Evolutionary conservation across 2,113 vertebrate genomes (phyloP), one percentile per base, ranked within the genome.

Genomic region (Sylvilagus bachmani): DNA sequence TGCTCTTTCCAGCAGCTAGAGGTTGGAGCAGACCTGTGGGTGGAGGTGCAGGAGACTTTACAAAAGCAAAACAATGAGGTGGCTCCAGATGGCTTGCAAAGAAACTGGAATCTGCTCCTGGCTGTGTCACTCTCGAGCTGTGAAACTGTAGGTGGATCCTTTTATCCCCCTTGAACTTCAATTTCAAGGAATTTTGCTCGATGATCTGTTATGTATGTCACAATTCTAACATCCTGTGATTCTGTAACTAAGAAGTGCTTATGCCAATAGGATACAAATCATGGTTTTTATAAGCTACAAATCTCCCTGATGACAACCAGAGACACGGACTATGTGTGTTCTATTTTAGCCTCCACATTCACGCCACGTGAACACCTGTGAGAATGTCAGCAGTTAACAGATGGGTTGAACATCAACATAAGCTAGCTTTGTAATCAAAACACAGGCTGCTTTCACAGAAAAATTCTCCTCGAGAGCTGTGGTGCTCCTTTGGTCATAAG

Each of bases 341-440:
- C 95, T 93, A 53, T 66, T 66, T 83, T 58, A 55, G 33, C 64
- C 29, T 70, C 64, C 53, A 53, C 1, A 1, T 24, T 88, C 73
- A 69, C 0, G 17, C 77, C 71, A 53, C 27, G 5, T 49, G 55
- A 85, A 84, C 75, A 82, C 73, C 77, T 70, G 67, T 29, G 58
- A 82, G 93, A 77, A 70, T 82, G 78, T 92, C 94, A 88, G 67
- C 78, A 86, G 62, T 81, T 87, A 64, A 12, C 77, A 90, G 82
- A 78, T 62, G 79, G 17, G 55, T 21, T 62, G 62, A 78, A 71
- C 53, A 82, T 77, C 29, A 78, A 2, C 64, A 58, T 67, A 44
- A 84, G 51, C 31, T 24, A 10, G 19, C 53, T 90, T 95, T 51
- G 29, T 81, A 79, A 66, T 12, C 12, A 82, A 90, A 70, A 73